Evolutionary conservation across 2,888 invertebrate species (phyloP), one percentile per base, ranked within the genome.

Genomic region (Perdita meconis): DNA sequence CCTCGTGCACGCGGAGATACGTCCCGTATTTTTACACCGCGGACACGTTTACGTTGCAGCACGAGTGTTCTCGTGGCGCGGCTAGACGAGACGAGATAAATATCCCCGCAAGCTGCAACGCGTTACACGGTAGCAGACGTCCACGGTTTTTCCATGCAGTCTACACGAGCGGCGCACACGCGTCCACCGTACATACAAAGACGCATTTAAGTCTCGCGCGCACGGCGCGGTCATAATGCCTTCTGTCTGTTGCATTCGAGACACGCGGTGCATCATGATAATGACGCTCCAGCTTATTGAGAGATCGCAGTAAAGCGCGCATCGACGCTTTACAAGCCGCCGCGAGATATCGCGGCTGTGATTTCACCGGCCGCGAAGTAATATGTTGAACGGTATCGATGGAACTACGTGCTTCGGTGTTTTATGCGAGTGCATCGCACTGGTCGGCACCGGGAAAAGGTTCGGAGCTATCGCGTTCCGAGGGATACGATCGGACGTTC

Each of bases 121-220:
- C 22, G 82, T 85, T 85, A 83, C 85, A 76, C 76, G 85, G 77
- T 83, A 74, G 76, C 78, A 59, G 65, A 65, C 75, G 61, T 70
- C 47, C 64, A 19, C 40, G 50, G 78, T 81, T 82, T 82, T 83
- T 78, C 65, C 68, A 30, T 24, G 50, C 56, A n/a, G 40, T 22
- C 67, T n/a, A 16, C 53, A 44, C 63, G 24, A 34, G 38, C 74
- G 42, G 5, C 47, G 50, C 67, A 47, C 50, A 50, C 64, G 30
- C 68, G 38, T 26, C 16, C 61, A 47, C 13, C 40, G 50, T 42
- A 57, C 19, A 44, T 44, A 16, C 72, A 65, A 65, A 80, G 80
- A 71, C 65, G 66, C 80, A 66, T 57, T 71, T 53, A 44, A 44
- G 70, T 57, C 19, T 19, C 19, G 19, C 51, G 71, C 57, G 12